A percentile compares a stretch with the other conserved stretches of the same genome.
These are phyloP conservation scores for Agelastica alni DNA, from an alignment of 2,888 invertebrate species.

Conservation along the genomic window DNA sequence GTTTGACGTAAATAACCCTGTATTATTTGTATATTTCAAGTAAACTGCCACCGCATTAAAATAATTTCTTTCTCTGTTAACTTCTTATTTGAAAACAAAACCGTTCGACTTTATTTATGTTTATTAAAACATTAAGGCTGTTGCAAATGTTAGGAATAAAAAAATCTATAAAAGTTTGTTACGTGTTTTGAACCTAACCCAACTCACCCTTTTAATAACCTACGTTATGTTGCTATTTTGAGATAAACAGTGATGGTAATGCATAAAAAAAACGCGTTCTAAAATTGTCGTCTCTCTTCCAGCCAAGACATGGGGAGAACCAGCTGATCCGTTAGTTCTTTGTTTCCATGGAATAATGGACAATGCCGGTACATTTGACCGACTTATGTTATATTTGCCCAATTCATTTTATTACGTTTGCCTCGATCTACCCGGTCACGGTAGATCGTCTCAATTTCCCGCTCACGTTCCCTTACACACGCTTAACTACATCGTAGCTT, in stretches of 20 bases:
- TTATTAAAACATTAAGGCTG: too few relatives aligned
- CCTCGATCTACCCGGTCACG: slow-evolving; percentile 65
- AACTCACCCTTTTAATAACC: neutral
- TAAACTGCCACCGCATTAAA: too few relatives aligned
- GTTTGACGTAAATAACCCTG: too few relatives aligned
- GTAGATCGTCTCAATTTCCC: slow-evolving; percentile 62
- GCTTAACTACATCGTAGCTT: slow-evolving; percentile 54
- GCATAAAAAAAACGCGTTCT: too few relatives aligned
- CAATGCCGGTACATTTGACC: slow-evolving; percentile 64
- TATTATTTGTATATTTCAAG: too few relatives aligned
- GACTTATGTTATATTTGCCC: slow-evolving; percentile 60
- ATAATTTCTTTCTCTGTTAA: too few relatives aligned
- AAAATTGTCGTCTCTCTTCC: slow-evolving; percentile 45
- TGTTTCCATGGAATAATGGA: slow-evolving; percentile 65
- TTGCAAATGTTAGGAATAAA: too few relatives aligned
- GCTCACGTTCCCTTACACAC: slow-evolving; percentile 48
- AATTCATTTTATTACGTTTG: slow-evolving; percentile 54
- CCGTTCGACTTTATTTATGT: too few relatives aligned
- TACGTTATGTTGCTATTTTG: neutral
- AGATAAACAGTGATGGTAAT: too few relatives aligned
- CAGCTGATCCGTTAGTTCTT: slow-evolving; percentile 60
- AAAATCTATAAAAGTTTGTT: too few relatives aligned
- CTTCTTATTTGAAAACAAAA: too few relatives aligned
- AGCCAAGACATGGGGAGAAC: slow-evolving; percentile 67
- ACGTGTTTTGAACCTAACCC: too few relatives aligned